Evolutionary conservation across 2,797 vertebrate species (phyloP), one percentile per base, ranked within the genome.

Genomic region (Mormyrus proboscirostris): DNA sequence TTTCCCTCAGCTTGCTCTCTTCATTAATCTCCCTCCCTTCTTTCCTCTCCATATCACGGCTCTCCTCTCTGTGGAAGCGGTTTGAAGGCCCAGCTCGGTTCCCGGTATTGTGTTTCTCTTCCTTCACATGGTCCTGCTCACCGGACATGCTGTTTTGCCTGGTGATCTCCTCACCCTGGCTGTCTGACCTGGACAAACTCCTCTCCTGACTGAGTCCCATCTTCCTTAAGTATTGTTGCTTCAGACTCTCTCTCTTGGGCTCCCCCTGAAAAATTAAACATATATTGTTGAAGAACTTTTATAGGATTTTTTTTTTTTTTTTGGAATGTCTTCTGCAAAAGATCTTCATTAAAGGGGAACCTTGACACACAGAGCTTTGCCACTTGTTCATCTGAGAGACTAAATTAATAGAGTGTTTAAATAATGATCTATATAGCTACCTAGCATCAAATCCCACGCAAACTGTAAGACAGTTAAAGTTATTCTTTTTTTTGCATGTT

Each of bases 141-240:
- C 22, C 85, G 1, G 92, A 92, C 87, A 92, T 53, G 49, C 94
- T 94, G 2, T 88, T 25, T 90, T 95, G 93, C 91, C 90, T 92
- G 73, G 73, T 92, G 88, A 91, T 19, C 3, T 88, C 93, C 16
- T 9, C 93, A 88, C 91, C 94, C 86, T n/a, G 76, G 88, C 94
- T 92, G 0, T 95, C 93, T 2, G 90, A 91, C 29, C 79, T 87
- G 41, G 89, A 88, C 29, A 85, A 76, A 84, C 93, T 94, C 10
- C 92, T 94, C 87, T 96, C 96, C 88, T 96, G 96, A 92, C 96
- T 96, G 84, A 95, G 92, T 86, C 95, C 95, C 95, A 93, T 96
- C 92, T 95, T 96, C 90, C 95, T 95, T 92, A 95, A 92, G 91
- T 95, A 95, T 90, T 96, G 95, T 91, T 96, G 95, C 90, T 96